Conservation (phyloP, 2,888 invertebrate species). For the Sinodicranocentrus sp. region DNA sequence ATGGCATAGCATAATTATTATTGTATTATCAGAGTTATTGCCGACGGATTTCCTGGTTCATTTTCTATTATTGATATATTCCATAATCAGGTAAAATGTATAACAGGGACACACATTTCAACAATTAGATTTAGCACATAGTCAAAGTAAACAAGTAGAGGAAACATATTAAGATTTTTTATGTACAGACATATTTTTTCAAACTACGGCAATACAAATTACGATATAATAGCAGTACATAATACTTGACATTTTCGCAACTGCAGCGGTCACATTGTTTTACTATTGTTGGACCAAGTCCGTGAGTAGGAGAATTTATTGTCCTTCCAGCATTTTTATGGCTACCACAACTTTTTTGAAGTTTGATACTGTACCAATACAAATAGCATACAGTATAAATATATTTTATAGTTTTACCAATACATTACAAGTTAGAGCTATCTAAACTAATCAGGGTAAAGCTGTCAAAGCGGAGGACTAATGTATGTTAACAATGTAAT, state of each 20-base stretch:
- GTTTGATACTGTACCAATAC: constrained; percentile 14
- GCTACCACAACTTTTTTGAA: constrained; percentile 47
- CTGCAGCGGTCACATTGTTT: neutral
- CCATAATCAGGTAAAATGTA: constrained; percentile 53
- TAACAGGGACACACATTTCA: neutral
- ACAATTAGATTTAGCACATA: neutral
- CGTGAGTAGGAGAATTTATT: constrained; percentile 60
- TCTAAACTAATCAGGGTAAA: no score
- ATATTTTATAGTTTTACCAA: neutral
- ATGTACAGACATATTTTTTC: neutral
- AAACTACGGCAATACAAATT: neutral
- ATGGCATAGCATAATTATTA: constrained; percentile 29
- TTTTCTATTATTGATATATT: constrained; percentile 18
- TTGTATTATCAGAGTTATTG: constrained; percentile 55
- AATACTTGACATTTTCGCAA: constrained; percentile 13
- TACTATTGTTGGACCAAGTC: constrained; percentile 48
- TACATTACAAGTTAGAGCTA: no score
- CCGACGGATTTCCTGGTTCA: constrained; percentile 63
- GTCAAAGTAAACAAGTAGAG: constrained; percentile 5
- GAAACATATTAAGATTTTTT: neutral
- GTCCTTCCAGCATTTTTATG: constrained; percentile 58
- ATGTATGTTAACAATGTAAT: no score
- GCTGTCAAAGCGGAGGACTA: no score
- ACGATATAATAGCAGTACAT: constrained; percentile 5
- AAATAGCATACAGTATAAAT: neutral